These are phyloP conservation scores for Drepanosiphum platanoidis DNA, from an alignment of 2,888 invertebrate genomes.

Conservation along the genomic window DNA sequence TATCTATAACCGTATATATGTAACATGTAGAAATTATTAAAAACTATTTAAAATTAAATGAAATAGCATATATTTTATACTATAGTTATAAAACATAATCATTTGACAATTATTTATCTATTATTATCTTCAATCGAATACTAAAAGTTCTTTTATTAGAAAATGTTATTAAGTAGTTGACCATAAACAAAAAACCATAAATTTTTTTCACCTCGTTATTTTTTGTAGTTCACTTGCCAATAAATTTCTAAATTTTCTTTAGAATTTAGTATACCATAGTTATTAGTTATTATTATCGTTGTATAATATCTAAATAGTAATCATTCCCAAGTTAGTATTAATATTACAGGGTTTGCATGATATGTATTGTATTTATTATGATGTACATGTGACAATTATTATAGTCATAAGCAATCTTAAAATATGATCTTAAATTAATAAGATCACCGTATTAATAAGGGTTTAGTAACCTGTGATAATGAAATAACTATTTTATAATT, in stretches of 20 bases:
- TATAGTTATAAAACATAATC: too few relatives aligned
- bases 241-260: background rate
- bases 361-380: constrained; percentile 28
- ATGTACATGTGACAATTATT: background rate
- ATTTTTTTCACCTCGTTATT: background rate
- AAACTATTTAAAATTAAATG: too few relatives aligned
- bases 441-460: constrained; percentile 13
- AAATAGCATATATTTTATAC: too few relatives aligned
- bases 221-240: constrained; percentile 10
- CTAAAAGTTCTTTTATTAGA: background rate
- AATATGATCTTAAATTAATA: constrained; percentile 20
- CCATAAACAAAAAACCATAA: background rate
- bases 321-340: constrained; percentile 45
- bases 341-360: constrained; percentile 45
- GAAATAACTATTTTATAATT: constrained; percentile 27
- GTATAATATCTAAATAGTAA: background rate
- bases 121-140: background rate
- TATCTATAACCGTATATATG: background rate
- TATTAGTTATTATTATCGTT: constrained; percentile 1
- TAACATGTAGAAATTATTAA: too few relatives aligned
- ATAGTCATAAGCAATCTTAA: constrained; percentile 32
- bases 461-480: constrained; percentile 46
- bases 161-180: background rate
- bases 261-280: background rate
- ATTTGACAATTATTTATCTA: background rate